phyloP scores from a whole-genome alignment of 1,140 invertebrate species.

The Drosophila insularis region DNA sequence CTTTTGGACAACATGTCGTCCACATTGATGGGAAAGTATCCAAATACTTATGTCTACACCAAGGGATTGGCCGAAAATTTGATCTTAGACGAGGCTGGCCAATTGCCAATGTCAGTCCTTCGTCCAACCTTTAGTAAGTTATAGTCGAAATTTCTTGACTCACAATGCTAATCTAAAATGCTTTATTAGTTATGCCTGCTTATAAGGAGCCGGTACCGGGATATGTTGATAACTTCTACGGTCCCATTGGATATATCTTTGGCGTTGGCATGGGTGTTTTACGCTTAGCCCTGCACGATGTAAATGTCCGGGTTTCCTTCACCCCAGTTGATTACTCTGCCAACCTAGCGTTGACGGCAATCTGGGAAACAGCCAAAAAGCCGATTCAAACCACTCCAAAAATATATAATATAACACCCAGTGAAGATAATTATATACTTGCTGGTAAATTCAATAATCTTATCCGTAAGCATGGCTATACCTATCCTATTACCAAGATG shows the following conservation, averaged over 20 bases:
- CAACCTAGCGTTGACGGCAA: constrained; percentile 89
- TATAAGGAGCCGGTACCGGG: constrained; percentile 88
- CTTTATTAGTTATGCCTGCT: constrained; percentile 87
- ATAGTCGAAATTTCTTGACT: not conserved
- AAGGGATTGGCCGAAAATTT: constrained; percentile 91
- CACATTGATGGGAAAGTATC: constrained; percentile 87
- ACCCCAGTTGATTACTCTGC: constrained; percentile 92
- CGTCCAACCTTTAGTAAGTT: constrained; percentile 88
- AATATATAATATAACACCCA: constrained; percentile 88
- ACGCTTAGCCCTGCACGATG: constrained; percentile 84
- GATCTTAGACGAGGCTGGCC: constrained; percentile 85
- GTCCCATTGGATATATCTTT: constrained; percentile 89
- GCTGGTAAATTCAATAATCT: constrained; percentile 84
- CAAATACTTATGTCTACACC: constrained; percentile 92
- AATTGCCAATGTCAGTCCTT: constrained; percentile 88
- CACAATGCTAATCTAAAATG: not conserved
- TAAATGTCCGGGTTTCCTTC: constrained; percentile 86
- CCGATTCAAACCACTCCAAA: constrained; percentile 78
- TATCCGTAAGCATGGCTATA: constrained; percentile 62
- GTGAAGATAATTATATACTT: constrained; percentile 85
- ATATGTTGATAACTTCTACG: constrained; percentile 96
- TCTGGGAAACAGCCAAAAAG: constrained; percentile 85
- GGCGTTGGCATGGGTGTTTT: constrained; percentile 89
- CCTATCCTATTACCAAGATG: constrained; percentile 71
- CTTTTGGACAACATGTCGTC: constrained; percentile 86